Base-by-base conservation (phyloP, 2,797 vertebrate species). In the Acomys russatus region DNA sequence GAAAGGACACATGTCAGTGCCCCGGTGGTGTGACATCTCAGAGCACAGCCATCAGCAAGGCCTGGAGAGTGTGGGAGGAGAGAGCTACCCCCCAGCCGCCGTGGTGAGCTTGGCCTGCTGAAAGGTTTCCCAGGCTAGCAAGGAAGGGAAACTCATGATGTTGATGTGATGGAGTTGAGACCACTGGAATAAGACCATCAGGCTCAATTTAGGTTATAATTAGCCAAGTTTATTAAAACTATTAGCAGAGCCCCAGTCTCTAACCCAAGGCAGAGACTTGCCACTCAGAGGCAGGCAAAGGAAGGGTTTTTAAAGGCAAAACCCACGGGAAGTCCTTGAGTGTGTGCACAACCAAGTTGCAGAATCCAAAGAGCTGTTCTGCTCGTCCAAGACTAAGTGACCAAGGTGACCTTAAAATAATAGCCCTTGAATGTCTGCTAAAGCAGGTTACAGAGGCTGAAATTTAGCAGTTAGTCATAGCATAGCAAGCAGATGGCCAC, bases 1-100 rank as follows among this genome's bases (percentile, higher is more conserved):
- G 54, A 49, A 25, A 71, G 82, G 35, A 71, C 15, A 22, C 2
- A 1, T 10, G 28, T 14, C 35, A 15, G 61, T 49, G n/a, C 9
- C 44, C 20, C 68, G 3, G 9, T 0, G 1, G 18, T 18, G 35
- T n/a, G 15, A n/a, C 22, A 18, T 12, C 28, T 0, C 0, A 20
- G 84, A 68, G 18, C n/a, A 88, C 14, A 88, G 64, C 33, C 9
- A 33, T 49, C 70, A 54, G 14, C 30, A 66, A 83, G 70, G 28
- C 30, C 38, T 30, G 59, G 59, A 56, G n/a, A 22, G 9, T 11
- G 44, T 44, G 59, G 38, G 35, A 61, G 17, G 77, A 78, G 14
- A 77, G 54, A 38, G 51, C 10, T 33, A 33, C 6, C 4, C 33
- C 59, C 20, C 6, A 28, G 33, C 35, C 61, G 25, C 44, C 68